Conservation (phyloP, 2,888 invertebrate genomes). For the Tetragonisca angustula region DNA sequence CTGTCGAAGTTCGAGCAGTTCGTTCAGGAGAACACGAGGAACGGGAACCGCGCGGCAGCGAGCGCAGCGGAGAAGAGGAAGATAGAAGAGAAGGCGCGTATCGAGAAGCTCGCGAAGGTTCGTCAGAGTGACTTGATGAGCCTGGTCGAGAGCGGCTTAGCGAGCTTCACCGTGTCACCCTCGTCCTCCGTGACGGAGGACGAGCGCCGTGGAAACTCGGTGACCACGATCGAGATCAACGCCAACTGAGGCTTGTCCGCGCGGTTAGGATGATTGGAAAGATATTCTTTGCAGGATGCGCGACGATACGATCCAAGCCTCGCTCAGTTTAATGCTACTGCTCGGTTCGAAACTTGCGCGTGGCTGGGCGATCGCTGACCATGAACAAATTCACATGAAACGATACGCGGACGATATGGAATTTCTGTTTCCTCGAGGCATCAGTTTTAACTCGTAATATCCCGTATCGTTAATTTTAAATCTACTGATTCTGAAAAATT, state of each 20-base stretch:
- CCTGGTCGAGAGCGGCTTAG: constrained; percentile 76
- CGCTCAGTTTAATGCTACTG: too few relatives aligned
- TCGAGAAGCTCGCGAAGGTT: constrained; percentile 57
- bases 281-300: background rate
- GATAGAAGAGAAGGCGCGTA: constrained; percentile 58
- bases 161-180: constrained; percentile 71
- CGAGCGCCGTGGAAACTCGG: constrained; percentile 66
- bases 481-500: too few relatives aligned
- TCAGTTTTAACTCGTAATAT: too few relatives aligned
- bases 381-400: too few relatives aligned
- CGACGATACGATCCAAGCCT: background rate
- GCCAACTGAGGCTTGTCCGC: constrained; percentile 50
- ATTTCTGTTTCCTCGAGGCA: too few relatives aligned
- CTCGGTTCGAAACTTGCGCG: too few relatives aligned
- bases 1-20: constrained; percentile 76
- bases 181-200: constrained; percentile 59
- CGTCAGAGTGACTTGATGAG: constrained; percentile 71
- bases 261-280: background rate
- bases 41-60: constrained; percentile 14
- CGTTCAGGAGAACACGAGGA: constrained; percentile 72
- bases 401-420: too few relatives aligned
- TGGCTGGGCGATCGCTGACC: too few relatives aligned
- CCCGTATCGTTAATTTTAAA: too few relatives aligned
- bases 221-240: constrained; percentile 72
- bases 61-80: constrained; percentile 48